Evolutionary conservation across 2,888 invertebrate genomes (phyloP), one percentile per base, ranked within the genome.

Genomic region (Tholera decimalis): DNA sequence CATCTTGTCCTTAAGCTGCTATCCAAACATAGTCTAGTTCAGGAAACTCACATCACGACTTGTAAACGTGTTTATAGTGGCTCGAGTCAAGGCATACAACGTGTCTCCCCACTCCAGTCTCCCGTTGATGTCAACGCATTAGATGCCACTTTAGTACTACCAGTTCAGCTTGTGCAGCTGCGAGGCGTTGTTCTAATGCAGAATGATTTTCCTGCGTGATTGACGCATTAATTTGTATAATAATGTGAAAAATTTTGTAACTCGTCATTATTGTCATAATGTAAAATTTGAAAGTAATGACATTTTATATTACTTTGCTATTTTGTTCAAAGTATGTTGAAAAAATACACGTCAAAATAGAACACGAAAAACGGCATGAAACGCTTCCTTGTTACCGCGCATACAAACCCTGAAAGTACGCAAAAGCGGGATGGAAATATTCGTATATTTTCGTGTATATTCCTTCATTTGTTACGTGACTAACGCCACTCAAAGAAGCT

Each of bases 401-500:
- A 20, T 11, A n/a, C 24, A 20, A 28, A 3, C 46, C 30, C 63
- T 59, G n/a, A 79, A 75, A 76, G 70, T 79, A 79, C 72, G 75
- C 65, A 69, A 72, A 82, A 80, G 74, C 64, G 73, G 72, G 73
- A 74, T 77, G 70, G 63, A 74, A 83, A 84, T 83, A 81, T 84
- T 82, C 80, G 68, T 69, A 79, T 80, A 84, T 84, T 85, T 84
- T 83, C 75, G 64, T 68, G 80, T 82, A 84, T 84, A 81, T 84
- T 82, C 84, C 74, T 83, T 83, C 85, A 85, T 85, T 86, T 85
- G 85, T 82, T 83, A 85, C 86, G 88, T 89, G 89, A 88, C 89
- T 89, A 85, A 83, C 85, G 82, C 84, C 84, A 85, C 83, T 89
- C 88, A 88, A 88, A 88, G 87, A 67, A 78, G 85, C 87, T 89